phyloP scores from a whole-genome alignment of 23 tunicate species.

The Ascidia mentula region DNA sequence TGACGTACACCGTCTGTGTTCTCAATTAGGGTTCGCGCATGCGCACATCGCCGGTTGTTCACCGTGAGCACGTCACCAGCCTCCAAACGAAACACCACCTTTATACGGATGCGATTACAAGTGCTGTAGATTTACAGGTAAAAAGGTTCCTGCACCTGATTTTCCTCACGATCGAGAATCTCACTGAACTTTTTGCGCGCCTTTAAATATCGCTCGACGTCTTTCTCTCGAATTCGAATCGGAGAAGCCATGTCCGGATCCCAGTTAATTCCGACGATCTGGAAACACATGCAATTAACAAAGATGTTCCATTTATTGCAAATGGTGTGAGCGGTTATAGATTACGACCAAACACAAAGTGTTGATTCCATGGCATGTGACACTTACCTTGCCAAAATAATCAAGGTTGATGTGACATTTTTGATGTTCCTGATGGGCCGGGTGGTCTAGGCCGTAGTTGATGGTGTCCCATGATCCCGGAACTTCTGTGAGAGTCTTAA shows the following conservation, averaged over 20 bases:
- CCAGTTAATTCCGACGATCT: conserved; percentile 29
- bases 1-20: no score
- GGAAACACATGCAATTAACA: background rate
- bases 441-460: background rate
- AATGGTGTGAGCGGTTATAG: no score
- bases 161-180: background rate
- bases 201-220: conserved; percentile 32
- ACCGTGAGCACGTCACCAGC: conserved; percentile 20
- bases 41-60: conserved; percentile 36
- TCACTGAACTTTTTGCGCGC: conserved; percentile 6
- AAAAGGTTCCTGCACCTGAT: conserved; percentile 9
- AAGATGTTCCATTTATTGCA: no score
- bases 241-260: conserved; percentile 6
- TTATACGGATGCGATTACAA: no score
- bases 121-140: no score
- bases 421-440: conserved; percentile 6
- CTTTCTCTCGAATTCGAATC: conserved; percentile 22
- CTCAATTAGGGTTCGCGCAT: conserved; percentile 28
- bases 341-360: no score
- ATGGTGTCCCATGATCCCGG: background rate
- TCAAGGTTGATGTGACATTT: conserved; percentile 21
- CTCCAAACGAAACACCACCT: conserved; percentile 17
- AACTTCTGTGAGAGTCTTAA: background rate
- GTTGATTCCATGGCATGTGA: no score
- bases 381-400: conserved; percentile 33